Evolutionary conservation across 1,140 invertebrate genomes (phyloP).

Genomic region (Scaptomyza montana): DNA sequence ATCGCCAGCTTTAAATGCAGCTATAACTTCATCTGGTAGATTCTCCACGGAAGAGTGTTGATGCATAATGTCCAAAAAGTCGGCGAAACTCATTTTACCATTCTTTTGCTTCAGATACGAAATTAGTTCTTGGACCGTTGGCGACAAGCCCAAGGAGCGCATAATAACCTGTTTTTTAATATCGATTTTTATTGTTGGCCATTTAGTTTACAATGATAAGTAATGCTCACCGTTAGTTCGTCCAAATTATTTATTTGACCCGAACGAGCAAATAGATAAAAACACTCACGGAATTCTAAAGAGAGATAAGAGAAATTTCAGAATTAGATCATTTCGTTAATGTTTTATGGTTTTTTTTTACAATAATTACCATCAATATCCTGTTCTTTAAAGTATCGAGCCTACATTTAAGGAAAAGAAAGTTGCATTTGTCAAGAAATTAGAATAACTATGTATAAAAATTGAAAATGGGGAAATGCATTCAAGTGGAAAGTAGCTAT

Average conservation of each 20-base stretch:
- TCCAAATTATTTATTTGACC: conserved; percentile 94
- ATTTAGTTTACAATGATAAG: not conserved
- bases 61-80: conserved; percentile 98
- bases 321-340: conserved; percentile 51
- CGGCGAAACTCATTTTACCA: conserved; percentile 97
- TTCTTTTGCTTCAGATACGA: conserved; percentile 93
- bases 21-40: conserved; percentile 93
- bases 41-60: conserved; percentile 94
- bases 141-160: conserved; percentile 96
- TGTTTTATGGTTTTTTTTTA: not conserved
- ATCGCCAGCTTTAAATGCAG: conserved; percentile 95
- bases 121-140: conserved; percentile 94
- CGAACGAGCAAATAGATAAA: conserved; percentile 94
- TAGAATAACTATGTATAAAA: conserved; percentile 33
- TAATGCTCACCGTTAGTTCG: conserved; percentile 91
- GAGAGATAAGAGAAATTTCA: conserved; percentile 41
- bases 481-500: conserved; percentile 36
- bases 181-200: not conserved
- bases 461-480: conserved; percentile 27
- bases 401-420: conserved; percentile 84
- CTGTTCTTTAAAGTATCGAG: conserved; percentile 92
- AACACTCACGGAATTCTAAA: conserved; percentile 96
- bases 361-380: conserved; percentile 90
- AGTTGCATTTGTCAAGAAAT: conserved; percentile 41
- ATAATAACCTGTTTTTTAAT: conserved; percentile 86